Evolutionary conservation across 2,888 invertebrate genomes (phyloP).

Genomic region (Rhabditoides inermis): DNA sequence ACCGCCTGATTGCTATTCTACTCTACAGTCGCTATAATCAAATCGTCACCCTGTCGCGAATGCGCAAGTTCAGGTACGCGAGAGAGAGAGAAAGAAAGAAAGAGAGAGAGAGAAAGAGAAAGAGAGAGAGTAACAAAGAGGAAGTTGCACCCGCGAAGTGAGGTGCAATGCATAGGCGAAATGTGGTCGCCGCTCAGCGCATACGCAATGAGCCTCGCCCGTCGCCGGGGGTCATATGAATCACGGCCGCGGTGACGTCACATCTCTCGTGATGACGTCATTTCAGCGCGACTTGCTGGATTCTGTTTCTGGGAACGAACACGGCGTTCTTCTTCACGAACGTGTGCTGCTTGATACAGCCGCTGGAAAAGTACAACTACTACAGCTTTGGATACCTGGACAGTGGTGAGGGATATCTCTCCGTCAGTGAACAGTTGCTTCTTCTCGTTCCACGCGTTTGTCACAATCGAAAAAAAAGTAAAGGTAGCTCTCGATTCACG

Average conservation of each 20-base stretch:
- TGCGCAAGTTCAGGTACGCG: constrained; percentile 27
- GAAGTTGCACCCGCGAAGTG: no score
- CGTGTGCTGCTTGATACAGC: constrained; percentile 49
- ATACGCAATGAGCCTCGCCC: no score
- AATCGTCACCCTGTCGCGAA: constrained; percentile 36
- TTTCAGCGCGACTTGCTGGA: constrained; percentile 42
- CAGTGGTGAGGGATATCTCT: constrained; percentile 8
- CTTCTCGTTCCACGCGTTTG: no score
- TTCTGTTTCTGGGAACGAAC: constrained; percentile 39
- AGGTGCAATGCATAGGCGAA: no score
- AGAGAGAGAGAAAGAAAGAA: not conserved
- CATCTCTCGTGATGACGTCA: no score
- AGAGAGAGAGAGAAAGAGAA: not conserved
- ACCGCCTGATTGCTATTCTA: constrained; percentile 48
- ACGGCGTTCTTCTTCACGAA: constrained; percentile 31
- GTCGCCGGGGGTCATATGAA: no score
- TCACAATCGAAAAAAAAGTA: no score
- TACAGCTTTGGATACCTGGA: constrained; percentile 48
- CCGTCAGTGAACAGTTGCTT: no score
- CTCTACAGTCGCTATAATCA: constrained; percentile 42
- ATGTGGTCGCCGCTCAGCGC: no score
- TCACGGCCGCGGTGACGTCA: no score
- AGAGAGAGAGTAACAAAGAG: not conserved
- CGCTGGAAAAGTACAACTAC: constrained; percentile 37
- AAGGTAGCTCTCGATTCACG: no score